Percentiles rank a stretch among this genome's conserved stretches.
Conservation (phyloP, 2,888 invertebrate species). For the Steinernema hermaphroditum region DNA sequence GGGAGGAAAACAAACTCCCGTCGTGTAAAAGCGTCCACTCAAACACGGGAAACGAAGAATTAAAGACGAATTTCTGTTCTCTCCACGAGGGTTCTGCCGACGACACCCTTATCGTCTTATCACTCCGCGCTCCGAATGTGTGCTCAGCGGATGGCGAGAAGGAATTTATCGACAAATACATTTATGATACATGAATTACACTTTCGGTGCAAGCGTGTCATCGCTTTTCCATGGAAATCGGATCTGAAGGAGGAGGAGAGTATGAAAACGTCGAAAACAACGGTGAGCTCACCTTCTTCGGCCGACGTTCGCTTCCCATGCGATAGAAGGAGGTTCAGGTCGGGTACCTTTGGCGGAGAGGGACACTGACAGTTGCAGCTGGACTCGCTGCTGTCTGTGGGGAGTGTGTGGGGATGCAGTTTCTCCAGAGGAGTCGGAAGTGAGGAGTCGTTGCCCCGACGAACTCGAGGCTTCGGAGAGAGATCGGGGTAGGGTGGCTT, state of each 20-base stretch:
- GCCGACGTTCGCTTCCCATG: slow-evolving; percentile 16
- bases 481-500: too few relatives aligned
- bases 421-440: neutral
- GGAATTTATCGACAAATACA: slow-evolving; percentile 31
- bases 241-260: neutral
- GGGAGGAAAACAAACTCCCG: too few relatives aligned
- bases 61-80: slow-evolving; percentile 28
- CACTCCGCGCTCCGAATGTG: slow-evolving; percentile 3
- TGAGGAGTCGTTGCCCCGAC: neutral
- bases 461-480: neutral
- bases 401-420: neutral
- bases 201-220: slow-evolving; percentile 16
- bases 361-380: slow-evolving; percentile 24
- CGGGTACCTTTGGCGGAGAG: neutral
- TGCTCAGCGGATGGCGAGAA: neutral
- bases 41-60: slow-evolving; percentile 11
- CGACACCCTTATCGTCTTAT: slow-evolving; percentile 20
- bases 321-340: neutral
- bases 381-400: neutral
- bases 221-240: slow-evolving; percentile 13
- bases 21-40: too few relatives aligned
- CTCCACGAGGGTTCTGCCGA: slow-evolving; percentile 19
- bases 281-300: slow-evolving; percentile 30
- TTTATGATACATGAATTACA: neutral
- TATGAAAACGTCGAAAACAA: too few relatives aligned